Evolutionary conservation across 2,888 invertebrate species (phyloP).

Genomic region (Nemotelus pantherinus): DNA sequence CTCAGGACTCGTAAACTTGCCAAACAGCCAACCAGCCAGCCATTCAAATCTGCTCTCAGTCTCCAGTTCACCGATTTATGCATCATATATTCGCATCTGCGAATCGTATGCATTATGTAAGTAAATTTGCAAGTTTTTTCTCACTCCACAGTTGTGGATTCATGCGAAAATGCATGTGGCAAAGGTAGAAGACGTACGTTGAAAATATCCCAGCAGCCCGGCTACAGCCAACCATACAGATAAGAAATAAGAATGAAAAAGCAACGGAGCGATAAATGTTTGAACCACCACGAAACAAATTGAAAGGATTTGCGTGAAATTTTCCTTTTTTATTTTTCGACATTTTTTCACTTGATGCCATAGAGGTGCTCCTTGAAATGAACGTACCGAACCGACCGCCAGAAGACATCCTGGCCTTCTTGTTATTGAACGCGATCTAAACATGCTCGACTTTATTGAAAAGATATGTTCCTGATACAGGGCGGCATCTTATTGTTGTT

Average conservation of each 20-base stretch:
- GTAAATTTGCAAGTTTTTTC: conserved; percentile 31
- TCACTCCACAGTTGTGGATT: background rate
- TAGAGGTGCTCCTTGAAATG: background rate
- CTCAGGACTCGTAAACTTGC: conserved; percentile 28
- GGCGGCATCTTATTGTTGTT: conserved; percentile 37
- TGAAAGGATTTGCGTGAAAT: conserved; percentile 34
- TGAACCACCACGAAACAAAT: conserved; percentile 1
- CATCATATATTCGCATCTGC: background rate
- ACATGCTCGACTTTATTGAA: conserved; percentile 42
- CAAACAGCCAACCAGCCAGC: no score
- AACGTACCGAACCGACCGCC: background rate
- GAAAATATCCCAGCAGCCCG: background rate
- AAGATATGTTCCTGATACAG: conserved; percentile 32
- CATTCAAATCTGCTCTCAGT: no score
- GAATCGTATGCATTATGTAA: conserved; percentile 19
- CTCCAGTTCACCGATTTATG: background rate
- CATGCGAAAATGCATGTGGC: conserved; percentile 9
- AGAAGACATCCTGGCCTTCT: no score
- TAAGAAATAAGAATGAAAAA: background rate
- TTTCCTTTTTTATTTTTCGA: conserved; percentile 16
- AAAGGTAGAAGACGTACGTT: background rate
- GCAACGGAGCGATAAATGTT: background rate
- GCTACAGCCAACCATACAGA: background rate
- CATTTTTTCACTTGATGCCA: background rate
- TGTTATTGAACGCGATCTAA: conserved; percentile 33